Percentiles rank a stretch among this genome's conserved stretches.
Conservation (phyloP, 1,140 invertebrate genomes). For the Thalassaphorura encarpata region DNA sequence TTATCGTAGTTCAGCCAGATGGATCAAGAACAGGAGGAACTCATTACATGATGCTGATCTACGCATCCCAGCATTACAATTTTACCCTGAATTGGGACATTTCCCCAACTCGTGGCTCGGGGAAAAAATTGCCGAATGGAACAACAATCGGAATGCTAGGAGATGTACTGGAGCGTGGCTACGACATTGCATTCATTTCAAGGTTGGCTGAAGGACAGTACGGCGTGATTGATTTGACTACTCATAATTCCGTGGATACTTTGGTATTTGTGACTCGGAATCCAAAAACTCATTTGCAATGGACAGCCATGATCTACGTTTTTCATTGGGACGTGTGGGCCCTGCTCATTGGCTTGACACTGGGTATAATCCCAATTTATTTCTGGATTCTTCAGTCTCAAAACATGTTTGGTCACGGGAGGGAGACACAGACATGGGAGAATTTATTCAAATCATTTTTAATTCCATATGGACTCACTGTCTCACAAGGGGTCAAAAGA, state of each 20-base stretch:
- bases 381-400: not conserved
- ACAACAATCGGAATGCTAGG: constrained; percentile 20
- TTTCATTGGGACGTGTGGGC: constrained; percentile 13
- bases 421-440: not conserved
- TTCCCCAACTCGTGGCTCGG: constrained; percentile 8
- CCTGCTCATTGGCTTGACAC: constrained; percentile 1
- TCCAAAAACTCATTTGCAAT: constrained; percentile 8
- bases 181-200: constrained; percentile 18
- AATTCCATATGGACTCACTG: constrained; percentile 14
- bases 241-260: constrained; percentile 12
- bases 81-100: constrained; percentile 17
- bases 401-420: not conserved
- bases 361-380: constrained; percentile 5
- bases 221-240: constrained; percentile 22
- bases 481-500: constrained; percentile 14
- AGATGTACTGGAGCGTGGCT: constrained; percentile 12
- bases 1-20: constrained; percentile 6
- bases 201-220: constrained; percentile 10
- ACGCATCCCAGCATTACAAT: constrained; percentile 9
- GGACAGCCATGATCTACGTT: constrained; percentile 16
- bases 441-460: constrained; percentile 11
- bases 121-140: constrained; percentile 15
- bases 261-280: constrained; percentile 18
- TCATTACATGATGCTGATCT: constrained; percentile 20
- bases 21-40: constrained; percentile 14